Base-by-base conservation (phyloP, 1,140 invertebrate species). In the Protaetia brevitarsis region DNA sequence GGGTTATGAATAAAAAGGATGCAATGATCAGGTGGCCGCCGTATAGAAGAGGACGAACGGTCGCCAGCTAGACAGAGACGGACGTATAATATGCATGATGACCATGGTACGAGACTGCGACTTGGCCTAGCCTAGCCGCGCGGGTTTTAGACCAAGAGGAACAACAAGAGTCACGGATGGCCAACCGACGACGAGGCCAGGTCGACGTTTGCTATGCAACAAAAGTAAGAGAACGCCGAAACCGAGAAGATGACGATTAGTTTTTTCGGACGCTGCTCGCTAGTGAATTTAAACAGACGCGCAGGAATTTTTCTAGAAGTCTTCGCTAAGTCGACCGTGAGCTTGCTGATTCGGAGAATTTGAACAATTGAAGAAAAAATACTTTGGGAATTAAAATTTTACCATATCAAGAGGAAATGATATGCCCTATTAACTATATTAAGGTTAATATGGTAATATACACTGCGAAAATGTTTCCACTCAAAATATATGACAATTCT, bases 1-100 rank as follows among this genome's bases (percentile, higher is more conserved):
- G 64, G 64, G 64, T 65, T 65, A 65, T 65, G 64, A 65, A 65
- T 65, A 65, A 58, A 65, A 56, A 65, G 64, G 64, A 65, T 65
- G 64, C 51, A 16, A 30, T 56, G 64, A 31, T 58, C 26, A 58
- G 34, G 34, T 31, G 45, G 56, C 29, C 23, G 57, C 8, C 13
- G 4, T 5, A 56, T 51, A n/a, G 51, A 16, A 29, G 26, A 41
- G 51, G 37, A 23, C 16, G 16, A 19, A 34, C 31, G 31, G 13
- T 34, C 31, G 1, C 13, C 21, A 51, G 19, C 8, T 6, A 51
- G 41, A 51, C 26, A 23, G 41, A 5, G 26, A 23, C 26, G 26
- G 2, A 19, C 13, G 16, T 10, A 23, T 23, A 51, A 16, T 23
- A 51, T 19, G 19, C 41, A 51, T 19, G 21, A 31, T 59, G 64